Base-by-base conservation (phyloP, 2,797 vertebrate species). In the Crocodylus rhombifer region DNA sequence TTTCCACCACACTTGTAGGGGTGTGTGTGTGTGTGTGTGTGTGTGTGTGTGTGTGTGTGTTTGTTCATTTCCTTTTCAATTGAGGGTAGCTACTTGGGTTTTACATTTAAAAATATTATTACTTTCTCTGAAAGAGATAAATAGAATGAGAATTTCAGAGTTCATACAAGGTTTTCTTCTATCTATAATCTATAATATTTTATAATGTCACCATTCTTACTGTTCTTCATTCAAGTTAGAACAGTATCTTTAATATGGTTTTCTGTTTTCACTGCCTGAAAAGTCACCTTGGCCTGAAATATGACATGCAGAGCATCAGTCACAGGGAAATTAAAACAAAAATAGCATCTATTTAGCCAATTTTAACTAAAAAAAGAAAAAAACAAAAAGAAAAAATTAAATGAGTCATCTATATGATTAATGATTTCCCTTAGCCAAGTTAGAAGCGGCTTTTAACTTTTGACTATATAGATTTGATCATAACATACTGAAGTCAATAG, bases 1-100 rank as follows among this genome's bases (percentile, higher is more conserved):
- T 96, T 97, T 97, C 96, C 89, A 82, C 82, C 77, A 89, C 78
- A 93, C 79, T 96, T 96, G 95, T 83, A 91, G 88, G 74, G 84
- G 60, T 82, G 78, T 25, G 30, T 58, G 25, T 83, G 18, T 69
- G 51, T 88, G 26, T 94, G 65, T 87, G 71, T 89, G 77, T 33
- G 30, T 12, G 36, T 36, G 33, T 36, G 33, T 36, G 33, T 36
- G 33, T 36, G 33, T 36, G 33, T 36, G 30, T 30, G 30, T 94
- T 65, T 87, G 56, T 82, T 93, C 78, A 88, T 75, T 91, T 97
- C 95, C 90, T 89, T 92, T 97, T 94, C 69, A 94, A 77, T 61
- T 78, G 23, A 73, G 77, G 81, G 73, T 61, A 91, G 33, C 76
- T 61, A 86, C 97, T 97, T 95, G 90, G 26, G 26, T 94, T 77